Percentiles rank a stretch among this genome's conserved stretches.
phyloP scores from a whole-genome alignment of 2,888 invertebrate genomes.

The Hoplodrina blanda region DNA sequence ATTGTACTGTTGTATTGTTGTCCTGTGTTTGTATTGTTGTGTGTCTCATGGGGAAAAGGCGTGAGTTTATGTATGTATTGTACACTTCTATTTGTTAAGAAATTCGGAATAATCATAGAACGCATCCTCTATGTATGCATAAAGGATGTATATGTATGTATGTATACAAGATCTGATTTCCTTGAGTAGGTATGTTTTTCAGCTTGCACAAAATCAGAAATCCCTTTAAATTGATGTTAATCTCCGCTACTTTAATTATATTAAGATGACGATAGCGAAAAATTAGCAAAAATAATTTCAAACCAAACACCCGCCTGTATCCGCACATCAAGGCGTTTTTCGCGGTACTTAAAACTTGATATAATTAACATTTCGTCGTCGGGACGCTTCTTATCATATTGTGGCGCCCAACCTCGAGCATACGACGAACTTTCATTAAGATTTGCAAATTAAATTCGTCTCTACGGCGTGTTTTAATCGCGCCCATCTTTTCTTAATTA shows the following conservation, averaged over 20 bases:
- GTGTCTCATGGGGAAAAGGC: no score
- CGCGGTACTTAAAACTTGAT: slow-evolving; percentile 66
- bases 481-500: slow-evolving; percentile 78
- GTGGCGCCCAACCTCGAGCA: slow-evolving; percentile 66
- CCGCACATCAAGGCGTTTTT: slow-evolving; percentile 52
- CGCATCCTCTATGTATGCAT: not conserved
- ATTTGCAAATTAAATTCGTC: slow-evolving; percentile 84
- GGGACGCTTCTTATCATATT: slow-evolving; percentile 71
- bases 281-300: not conserved
- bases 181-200: not conserved
- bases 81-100: no score
- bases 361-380: slow-evolving; percentile 79
- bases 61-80: no score
- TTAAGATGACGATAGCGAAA: slow-evolving; percentile 2
- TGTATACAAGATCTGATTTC: not conserved
- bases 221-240: not conserved
- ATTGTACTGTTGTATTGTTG: no score
- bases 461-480: slow-evolving; percentile 78
- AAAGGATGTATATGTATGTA: no score
- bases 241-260: not conserved
- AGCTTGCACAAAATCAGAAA: not conserved
- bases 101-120: slow-evolving; percentile 12
- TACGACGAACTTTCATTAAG: slow-evolving; percentile 78
- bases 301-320: slow-evolving; percentile 6
- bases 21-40: no score